These are phyloP conservation scores for Aix galericulata DNA, from an alignment of 2,113 vertebrate genomes.

Conservation along the genomic window DNA sequence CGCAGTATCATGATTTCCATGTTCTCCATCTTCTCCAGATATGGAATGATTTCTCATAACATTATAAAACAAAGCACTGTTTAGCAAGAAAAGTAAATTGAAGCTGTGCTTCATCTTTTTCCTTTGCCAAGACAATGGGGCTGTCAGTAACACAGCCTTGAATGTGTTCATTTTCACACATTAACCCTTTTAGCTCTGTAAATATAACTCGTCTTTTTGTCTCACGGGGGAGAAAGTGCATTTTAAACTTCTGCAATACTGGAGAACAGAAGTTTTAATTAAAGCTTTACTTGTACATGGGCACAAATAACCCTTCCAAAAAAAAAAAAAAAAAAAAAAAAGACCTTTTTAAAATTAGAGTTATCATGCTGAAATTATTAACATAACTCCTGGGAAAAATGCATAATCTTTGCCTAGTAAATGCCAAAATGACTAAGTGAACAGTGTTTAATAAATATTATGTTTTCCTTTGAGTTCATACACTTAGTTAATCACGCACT, in stretches of 20 bases:
- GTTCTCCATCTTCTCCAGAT: background rate
- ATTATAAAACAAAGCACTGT: background rate
- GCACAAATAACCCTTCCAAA: background rate
- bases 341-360: conserved; percentile 4
- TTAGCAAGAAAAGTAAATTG: conserved; percentile 37
- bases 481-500: background rate
- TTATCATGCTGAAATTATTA: conserved; percentile 54
- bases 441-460: conserved; percentile 35
- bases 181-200: conserved; percentile 8
- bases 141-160: background rate
- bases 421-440: conserved; percentile 51
- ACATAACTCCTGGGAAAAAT: conserved; percentile 42
- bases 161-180: background rate
- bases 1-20: background rate
- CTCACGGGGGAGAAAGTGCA: background rate
- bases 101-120: conserved; percentile 16
- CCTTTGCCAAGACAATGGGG: background rate
- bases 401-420: conserved; percentile 38
- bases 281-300: background rate
- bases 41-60: background rate
- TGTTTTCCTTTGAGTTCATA: conserved; percentile 5
- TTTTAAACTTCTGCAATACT: conserved; percentile 36
- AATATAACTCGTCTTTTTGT: background rate
- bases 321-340: background rate
- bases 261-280: conserved; percentile 9